Base-by-base conservation (phyloP, 2,888 invertebrate genomes). In the Tolmerus cingulatus region DNA sequence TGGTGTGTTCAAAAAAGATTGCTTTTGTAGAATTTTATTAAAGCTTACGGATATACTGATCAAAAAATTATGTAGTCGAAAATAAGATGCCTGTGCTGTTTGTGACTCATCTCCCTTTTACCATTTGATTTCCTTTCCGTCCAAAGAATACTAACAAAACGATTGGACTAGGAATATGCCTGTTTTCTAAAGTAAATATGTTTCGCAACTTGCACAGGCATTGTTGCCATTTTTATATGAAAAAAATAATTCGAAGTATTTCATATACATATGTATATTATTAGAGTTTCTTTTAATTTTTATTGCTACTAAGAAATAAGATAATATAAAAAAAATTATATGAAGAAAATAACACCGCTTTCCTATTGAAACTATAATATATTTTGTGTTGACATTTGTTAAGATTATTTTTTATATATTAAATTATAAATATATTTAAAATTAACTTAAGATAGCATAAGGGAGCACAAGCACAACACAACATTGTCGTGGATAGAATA, bases 331-430 rank as follows among this genome's bases (percentile, higher is more conserved):
- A 66, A n/a, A 51, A 9, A 23, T 19, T 66, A 84, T 9, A 84
- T 66, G 37, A 66, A 57, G 66, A 84, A 84, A 66, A 82, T 66
- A 84, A 66, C 82, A 85, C 40, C 46, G 85, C 85, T 85, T 85
- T 85, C 85, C 85, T 85, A 84, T 84, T 84, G 66, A 84, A 66
- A 84, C 82, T 84, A 85, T n/a, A n/a, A n/a, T n/a, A n/a, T 85
- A 74, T 85, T 85, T 85, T 85, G 74, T 85, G 85, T 85, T 85
- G 74, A 85, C 27, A 85, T 85, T 85, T 85, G 85, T 85, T 85
- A 74, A 74, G 43, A 74, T 85, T 85, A 85, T 85, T 85, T 85
- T 85, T 74, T 85, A 74, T 85, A 85, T 74, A 85, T 74, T 43
- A 34, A 74, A 74, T 76, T 76, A 76, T 85, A 85, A 46, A 85